Percentiles rank a stretch among this genome's conserved stretches.
These are phyloP conservation scores for Drosophila meridiana DNA, from an alignment of 2,888 invertebrate genomes.

Conservation along the genomic window DNA sequence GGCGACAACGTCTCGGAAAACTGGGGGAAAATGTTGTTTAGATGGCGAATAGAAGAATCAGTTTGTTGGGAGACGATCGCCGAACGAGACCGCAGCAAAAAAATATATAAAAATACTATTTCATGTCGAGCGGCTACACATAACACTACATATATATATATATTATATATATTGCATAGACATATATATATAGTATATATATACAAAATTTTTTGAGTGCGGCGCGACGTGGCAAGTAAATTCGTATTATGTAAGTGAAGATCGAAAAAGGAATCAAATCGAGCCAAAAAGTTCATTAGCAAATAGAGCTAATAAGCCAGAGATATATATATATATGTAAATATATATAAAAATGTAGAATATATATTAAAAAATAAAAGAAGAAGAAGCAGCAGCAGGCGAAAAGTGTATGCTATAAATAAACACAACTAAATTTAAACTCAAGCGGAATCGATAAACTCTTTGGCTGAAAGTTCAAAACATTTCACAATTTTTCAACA, in stretches of 20 bases:
- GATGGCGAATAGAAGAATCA: conserved; percentile 64
- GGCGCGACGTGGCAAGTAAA: conserved; percentile 66
- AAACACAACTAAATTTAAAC: conserved; percentile 68
- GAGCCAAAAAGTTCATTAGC: conserved; percentile 41
- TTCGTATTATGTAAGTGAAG: conserved; percentile 68
- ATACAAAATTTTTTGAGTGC: conserved; percentile 70
- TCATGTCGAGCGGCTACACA: conserved; percentile 66
- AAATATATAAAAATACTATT: conserved; percentile 27
- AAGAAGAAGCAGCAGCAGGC: neutral
- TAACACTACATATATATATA: conserved; percentile 44
- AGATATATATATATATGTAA: conserved; percentile 6
- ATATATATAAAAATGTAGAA: neutral
- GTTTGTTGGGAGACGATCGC: conserved; percentile 83
- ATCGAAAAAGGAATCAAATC: neutral
- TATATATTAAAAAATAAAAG: conserved; percentile 2
- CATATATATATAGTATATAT: conserved; percentile 19
- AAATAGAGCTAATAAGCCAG: conserved; percentile 28
- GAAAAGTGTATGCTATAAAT: conserved; percentile 67
- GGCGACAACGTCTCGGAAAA: conserved; percentile 46
- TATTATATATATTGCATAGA: conserved; percentile 25
- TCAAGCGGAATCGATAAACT: conserved; percentile 6
- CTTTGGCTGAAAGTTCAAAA: conserved; percentile 57
- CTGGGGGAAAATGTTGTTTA: conserved; percentile 65
- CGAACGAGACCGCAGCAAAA: conserved; percentile 80
- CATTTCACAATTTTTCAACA: conserved; percentile 36